Base-by-base conservation (phyloP, 2,888 invertebrate genomes). In the Standfussiana lucernea region DNA sequence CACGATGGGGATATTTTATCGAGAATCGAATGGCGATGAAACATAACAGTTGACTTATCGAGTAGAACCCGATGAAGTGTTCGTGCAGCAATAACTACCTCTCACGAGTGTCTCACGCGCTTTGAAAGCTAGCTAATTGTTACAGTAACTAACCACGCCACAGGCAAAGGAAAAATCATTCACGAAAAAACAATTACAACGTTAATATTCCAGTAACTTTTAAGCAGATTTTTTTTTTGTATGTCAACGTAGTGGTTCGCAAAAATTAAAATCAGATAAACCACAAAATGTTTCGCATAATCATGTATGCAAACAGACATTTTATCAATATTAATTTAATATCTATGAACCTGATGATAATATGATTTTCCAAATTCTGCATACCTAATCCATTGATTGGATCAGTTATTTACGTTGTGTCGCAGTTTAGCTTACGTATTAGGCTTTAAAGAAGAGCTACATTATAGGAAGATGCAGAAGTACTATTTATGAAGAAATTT, bases 251-350 rank as follows among this genome's bases (percentile, higher is more conserved):
- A 53, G 18, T 37, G 13, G 18, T 24, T 40, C 8, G 28, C 15
- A 18, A 28, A 80, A 67, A 72, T 72, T 21, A n/a, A 64, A 64
- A 42, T 64, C 2, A 24, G 7, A 53, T 45, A 2, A 66, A 47
- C 68, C 45, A 50, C 18, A 11, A 42, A 42, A 67, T n/a, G 6
- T 37, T 32, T 13, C 50, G 18, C 68, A 6, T 15, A 32, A 69
- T 42, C 5, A 32, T 66, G 10, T 37, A 45, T 42, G 13, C 11
- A 59, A 13, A 28, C 11, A 24, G 6, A 53, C 32, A 37, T n/a
- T 62, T 66, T 13, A 66, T 45, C 5, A 28, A 32, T 61, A 75
- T 72, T 21, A 50, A 50, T 61, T 77, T 42, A 37, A 8, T 35
- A 32, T 35, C 13, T 42, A 50, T 15, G 35, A 65, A 56, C 15